Conservation (phyloP, 2,797 vertebrate species). For the Paramormyrops hopkinsi region DNA sequence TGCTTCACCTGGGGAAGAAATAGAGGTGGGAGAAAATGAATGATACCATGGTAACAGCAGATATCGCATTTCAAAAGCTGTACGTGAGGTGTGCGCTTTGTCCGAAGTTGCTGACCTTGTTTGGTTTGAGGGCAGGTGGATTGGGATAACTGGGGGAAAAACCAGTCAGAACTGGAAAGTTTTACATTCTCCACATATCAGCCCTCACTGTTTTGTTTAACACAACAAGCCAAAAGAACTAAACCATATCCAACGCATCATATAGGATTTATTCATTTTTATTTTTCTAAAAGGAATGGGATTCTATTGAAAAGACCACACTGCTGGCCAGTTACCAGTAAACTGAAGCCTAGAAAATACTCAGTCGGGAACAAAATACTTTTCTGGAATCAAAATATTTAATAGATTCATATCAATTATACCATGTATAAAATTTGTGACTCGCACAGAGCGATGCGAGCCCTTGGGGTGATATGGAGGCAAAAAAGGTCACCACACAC, state of each 20-base stretch:
- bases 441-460: constrained; percentile 87
- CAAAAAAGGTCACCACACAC: constrained; percentile 72
- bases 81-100: not conserved
- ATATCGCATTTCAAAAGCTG: not conserved
- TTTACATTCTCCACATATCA: not conserved
- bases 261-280: not conserved
- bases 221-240: not conserved
- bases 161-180: not conserved
- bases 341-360: not conserved
- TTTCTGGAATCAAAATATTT: constrained; percentile 96
- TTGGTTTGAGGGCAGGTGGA: not conserved
- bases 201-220: not conserved
- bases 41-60: not conserved
- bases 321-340: not conserved
- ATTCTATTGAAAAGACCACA: not conserved
- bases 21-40: not conserved
- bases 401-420: constrained; percentile 93
- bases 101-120: not conserved
- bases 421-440: constrained; percentile 98
- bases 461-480: constrained; percentile 63
- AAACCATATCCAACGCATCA: not conserved
- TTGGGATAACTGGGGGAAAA: not conserved
- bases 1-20: not conserved
- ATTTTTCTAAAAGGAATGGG: not conserved
- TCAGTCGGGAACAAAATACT: not conserved